These are phyloP conservation scores for Nothoprocta pentlandii DNA, from an alignment of 2,113 vertebrate genomes.

Conservation along the genomic window DNA sequence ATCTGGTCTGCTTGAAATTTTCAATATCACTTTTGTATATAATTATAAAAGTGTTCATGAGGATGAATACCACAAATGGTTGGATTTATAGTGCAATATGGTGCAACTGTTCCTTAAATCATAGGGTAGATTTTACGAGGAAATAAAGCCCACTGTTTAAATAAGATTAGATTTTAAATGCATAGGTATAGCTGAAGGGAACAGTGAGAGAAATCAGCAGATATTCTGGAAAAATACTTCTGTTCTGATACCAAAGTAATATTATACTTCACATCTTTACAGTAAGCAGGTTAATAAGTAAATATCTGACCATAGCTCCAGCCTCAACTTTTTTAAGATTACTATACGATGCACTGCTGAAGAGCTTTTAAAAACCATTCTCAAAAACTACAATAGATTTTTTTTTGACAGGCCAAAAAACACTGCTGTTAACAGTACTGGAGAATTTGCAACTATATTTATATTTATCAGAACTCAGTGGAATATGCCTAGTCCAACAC, in stretches of 20 bases:
- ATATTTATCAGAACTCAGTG: not conserved
- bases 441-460: not conserved
- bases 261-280: not conserved
- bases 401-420: not conserved
- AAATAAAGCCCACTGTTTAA: conserved; percentile 9
- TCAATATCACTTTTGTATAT: not conserved
- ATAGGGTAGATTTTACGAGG: not conserved
- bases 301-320: conserved; percentile 23
- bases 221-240: not conserved
- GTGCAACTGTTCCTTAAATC: not conserved
- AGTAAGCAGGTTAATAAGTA: conserved; percentile 24
- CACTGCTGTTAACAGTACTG: not conserved
- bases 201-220: conserved; percentile 2
- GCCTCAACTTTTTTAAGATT: not conserved
- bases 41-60: not conserved
- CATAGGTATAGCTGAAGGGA: not conserved
- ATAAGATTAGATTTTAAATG: conserved; percentile 14
- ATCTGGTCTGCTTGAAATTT: not conserved
- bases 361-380: not conserved
- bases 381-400: not conserved
- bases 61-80: not conserved
- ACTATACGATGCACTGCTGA: not conserved
- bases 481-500: not conserved
- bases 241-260: conserved; percentile 9
- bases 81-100: not conserved